Evolutionary conservation across 2,797 vertebrate genomes (phyloP).

Genomic region (Tympanoctomys barrerae): DNA sequence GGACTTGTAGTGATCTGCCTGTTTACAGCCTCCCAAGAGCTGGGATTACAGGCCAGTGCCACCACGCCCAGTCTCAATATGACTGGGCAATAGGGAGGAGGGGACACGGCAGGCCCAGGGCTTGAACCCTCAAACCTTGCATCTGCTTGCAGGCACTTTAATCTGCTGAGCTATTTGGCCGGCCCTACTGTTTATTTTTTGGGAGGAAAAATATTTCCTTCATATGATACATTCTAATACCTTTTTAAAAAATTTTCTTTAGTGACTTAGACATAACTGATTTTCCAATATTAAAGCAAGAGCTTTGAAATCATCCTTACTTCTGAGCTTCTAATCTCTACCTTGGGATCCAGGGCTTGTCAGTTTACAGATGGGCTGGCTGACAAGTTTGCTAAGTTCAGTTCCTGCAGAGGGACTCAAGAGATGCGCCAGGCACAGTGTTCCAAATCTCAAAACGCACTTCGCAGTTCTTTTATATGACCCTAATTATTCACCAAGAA

Average conservation of each 20-base stretch:
- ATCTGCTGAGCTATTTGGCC: too few species aligned
- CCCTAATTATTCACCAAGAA: neutral
- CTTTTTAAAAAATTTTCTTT: conserved; percentile 2
- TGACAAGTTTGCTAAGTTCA: neutral
- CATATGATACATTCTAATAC: neutral
- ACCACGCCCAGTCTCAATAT: too few species aligned
- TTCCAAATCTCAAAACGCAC: neutral
- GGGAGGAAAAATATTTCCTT: conserved; percentile 1
- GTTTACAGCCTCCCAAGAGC: too few species aligned
- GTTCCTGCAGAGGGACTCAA: neutral
- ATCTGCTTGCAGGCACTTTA: too few species aligned
- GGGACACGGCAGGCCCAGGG: too few species aligned
- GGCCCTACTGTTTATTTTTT: neutral
- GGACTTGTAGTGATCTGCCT: too few species aligned
- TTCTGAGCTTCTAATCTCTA: conserved; percentile 8
- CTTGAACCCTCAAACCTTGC: too few species aligned
- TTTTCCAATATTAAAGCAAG: conserved; percentile 9
- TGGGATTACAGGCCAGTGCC: too few species aligned
- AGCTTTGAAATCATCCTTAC: neutral
- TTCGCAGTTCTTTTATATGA: neutral
- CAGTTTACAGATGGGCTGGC: neutral
- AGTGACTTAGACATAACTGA: conserved; percentile 35
- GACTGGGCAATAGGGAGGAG: too few species aligned
- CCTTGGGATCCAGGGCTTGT: neutral
- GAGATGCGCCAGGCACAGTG: neutral